phyloP scores from a whole-genome alignment of 2,888 invertebrate species.

The Nyleta sp. region DNA sequence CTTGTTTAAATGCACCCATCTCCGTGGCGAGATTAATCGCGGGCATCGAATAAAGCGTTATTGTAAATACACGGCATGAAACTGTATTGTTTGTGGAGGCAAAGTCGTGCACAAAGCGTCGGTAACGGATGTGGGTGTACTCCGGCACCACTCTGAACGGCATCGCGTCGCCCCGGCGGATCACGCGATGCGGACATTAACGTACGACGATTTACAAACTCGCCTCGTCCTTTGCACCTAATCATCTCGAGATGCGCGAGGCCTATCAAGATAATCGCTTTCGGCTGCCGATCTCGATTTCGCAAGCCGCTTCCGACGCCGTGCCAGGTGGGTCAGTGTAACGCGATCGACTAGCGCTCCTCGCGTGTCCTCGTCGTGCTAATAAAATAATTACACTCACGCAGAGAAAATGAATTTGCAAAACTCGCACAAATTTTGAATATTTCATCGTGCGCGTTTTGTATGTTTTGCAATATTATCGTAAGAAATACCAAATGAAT shows the following conservation, averaged over 20 bases:
- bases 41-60: conserved; percentile 38
- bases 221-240: conserved; percentile 33
- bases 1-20: conserved; percentile 22
- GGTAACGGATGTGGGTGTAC: conserved; percentile 49
- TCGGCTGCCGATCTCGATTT: conserved; percentile 60
- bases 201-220: conserved; percentile 44
- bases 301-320: conserved; percentile 47
- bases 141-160: conserved; percentile 1
- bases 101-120: conserved; percentile 54
- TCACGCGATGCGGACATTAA: conserved; percentile 63
- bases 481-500: too few relatives aligned
- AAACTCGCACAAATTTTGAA: too few relatives aligned
- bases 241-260: conserved; percentile 39
- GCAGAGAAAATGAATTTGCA: too few relatives aligned
- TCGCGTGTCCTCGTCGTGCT: conserved; percentile 58
- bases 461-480: too few relatives aligned
- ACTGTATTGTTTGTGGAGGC: conserved; percentile 47
- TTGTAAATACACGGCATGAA: conserved; percentile 43
- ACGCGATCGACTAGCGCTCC: conserved; percentile 52
- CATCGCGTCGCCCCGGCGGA: conserved; percentile 31
- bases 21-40: conserved; percentile 9
- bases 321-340: conserved; percentile 63
- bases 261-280: conserved; percentile 59
- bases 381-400: conserved; percentile 64
- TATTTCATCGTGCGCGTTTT: too few relatives aligned